phyloP scores from a whole-genome alignment of 2,888 invertebrate species.

The Platycnemis pennipes region DNA sequence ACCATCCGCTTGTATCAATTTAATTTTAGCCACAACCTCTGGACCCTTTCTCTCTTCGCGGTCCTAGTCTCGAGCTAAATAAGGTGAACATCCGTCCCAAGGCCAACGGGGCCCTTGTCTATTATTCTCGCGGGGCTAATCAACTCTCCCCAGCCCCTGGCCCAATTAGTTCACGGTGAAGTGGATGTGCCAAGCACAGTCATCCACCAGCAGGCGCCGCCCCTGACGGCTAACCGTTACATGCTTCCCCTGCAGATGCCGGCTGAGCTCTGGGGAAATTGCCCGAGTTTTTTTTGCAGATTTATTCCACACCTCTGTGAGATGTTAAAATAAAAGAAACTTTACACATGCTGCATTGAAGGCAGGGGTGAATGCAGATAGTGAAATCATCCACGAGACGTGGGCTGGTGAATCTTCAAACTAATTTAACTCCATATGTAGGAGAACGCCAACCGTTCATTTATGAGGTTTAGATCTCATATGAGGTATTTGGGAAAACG shows the following conservation, averaged over 20 bases:
- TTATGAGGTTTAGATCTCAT: too few species aligned
- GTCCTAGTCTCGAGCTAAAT: not conserved
- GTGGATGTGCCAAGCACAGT: not conserved
- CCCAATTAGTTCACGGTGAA: not conserved
- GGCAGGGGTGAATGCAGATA: too few species aligned
- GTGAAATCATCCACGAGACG: too few species aligned
- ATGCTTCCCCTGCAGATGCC: not conserved
- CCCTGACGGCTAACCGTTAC: not conserved
- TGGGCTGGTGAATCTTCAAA: too few species aligned
- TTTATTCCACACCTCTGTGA: not conserved
- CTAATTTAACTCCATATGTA: too few species aligned
- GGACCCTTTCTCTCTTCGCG: not conserved
- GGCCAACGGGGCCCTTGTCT: not conserved
- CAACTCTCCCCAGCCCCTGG: not conserved
- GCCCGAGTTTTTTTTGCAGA: not conserved
- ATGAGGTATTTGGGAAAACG: too few species aligned
- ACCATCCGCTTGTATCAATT: not conserved
- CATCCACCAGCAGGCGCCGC: not conserved
- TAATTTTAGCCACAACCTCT: not conserved
- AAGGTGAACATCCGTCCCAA: not conserved
- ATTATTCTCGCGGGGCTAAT: slow-evolving; percentile 25
- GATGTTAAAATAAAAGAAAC: not conserved
- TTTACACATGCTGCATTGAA: too few species aligned
- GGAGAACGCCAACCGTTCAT: too few species aligned
- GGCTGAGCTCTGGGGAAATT: not conserved